A percentile compares a stretch with the other conserved stretches of the same genome.
Conservation (phyloP, 92 coral and sea anemone genomes). For the Siderastrea siderea region DNA sequence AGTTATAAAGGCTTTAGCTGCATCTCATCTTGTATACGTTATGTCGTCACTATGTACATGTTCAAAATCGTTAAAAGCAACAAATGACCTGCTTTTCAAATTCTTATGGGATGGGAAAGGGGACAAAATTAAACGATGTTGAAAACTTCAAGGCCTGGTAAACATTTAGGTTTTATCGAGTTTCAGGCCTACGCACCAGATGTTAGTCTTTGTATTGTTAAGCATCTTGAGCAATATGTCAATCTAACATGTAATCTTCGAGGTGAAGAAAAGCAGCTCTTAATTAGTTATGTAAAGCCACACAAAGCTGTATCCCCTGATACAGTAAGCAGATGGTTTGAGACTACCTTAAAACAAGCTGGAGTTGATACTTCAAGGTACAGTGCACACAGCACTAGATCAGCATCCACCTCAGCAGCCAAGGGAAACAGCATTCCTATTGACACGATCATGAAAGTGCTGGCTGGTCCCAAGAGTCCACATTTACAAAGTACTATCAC, state of each 20-base stretch:
- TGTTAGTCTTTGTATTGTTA: conserved; percentile 9
- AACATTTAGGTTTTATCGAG: conserved; percentile 35
- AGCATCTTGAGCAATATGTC: neutral
- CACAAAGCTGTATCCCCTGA: neutral
- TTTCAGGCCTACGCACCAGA: conserved; percentile 37
- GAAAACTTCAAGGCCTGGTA: conserved; percentile 3
- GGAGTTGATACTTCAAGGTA: conserved; percentile 43
- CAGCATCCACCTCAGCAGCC: neutral
- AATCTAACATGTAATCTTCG: neutral
- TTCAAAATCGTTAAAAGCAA: too few species aligned
- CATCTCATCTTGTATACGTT: too few species aligned
- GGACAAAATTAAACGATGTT: too few species aligned
- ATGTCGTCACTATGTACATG: too few species aligned
- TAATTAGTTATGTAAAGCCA: neutral
- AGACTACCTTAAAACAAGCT: conserved; percentile 4
- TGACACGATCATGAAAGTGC: conserved; percentile 47
- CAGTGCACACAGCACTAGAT: conserved; percentile 56
- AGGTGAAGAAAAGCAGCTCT: neutral
- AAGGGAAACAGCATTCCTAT: conserved; percentile 26
- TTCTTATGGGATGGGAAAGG: too few species aligned
- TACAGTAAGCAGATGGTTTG: neutral
- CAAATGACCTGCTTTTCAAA: too few species aligned
- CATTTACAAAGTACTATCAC: conserved; percentile 37
- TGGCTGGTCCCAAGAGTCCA: conserved; percentile 53
- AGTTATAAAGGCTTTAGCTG: too few species aligned